Base-by-base conservation (phyloP, 2,113 vertebrate genomes). In the Donacobius atricapilla region DNA sequence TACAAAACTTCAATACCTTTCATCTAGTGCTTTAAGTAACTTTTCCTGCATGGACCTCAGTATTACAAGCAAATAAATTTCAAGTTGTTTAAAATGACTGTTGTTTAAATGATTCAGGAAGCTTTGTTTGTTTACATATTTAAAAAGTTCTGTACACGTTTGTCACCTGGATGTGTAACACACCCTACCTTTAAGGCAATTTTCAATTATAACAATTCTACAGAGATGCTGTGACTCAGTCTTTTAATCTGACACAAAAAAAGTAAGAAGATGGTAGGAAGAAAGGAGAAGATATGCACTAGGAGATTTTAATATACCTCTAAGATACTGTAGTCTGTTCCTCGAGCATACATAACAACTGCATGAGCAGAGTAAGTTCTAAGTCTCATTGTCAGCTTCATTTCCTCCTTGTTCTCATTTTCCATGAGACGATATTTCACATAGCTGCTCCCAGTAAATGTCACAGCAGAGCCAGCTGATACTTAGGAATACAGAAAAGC, bases 291-390 rank as follows among this genome's bases (percentile, higher is more conserved):
- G 39, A 56, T 35, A 37, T 3, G 8, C 45, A 63, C 30, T 56
- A 65, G 35, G 21, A 89, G 48, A 61, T 69, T 81, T 94, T 66
- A 77, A 70, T 63, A 51, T 95, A 99, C 99, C 99, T 99, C 99
- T 16, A 99, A 98, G 95, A 99, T 99, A 96, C 99, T 99, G 94
- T 99, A 99, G 97, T 99, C 99, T 1, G 99, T 99, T 66, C 99
- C 99, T 89, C 99, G 99, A 21, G 99, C 99, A 6, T 99, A 99
- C 99, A 99, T 99, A 69, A 99, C 98, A 13, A 99, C 98, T 7
- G 99, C 99, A 23, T 99, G 99, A 63, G 97, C 96, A 20, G 99
- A 99, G 61, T 99, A 99, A 2, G 99, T 99, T 84, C 98, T 96
- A 28, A 99, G 98, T 47, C 98, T 97, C 97, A 99, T 98, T 13